A percentile compares a stretch with the other conserved stretches of the same genome.
phyloP scores from a whole-genome alignment of 2,113 vertebrate species.

The Mirza zaza region DNA sequence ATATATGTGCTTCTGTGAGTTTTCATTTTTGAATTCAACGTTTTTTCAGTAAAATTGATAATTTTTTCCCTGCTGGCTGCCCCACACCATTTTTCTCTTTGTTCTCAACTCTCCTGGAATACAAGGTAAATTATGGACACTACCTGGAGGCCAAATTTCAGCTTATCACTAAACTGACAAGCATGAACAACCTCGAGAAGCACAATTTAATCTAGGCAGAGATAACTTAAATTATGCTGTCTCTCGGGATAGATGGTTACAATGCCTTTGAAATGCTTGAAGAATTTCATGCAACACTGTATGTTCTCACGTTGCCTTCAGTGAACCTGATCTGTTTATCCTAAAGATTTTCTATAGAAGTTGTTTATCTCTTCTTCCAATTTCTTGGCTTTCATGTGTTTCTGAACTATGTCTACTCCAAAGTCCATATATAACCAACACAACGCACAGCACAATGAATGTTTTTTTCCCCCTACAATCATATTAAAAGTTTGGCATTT shows the following conservation, averaged over 20 bases:
- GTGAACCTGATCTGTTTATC: conserved; percentile 6
- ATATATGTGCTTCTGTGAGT: not conserved
- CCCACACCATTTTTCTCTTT: not conserved
- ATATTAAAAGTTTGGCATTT: not conserved
- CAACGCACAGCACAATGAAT: not conserved
- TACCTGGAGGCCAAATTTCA: not conserved
- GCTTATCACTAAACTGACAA: conserved; percentile 9
- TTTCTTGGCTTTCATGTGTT: conserved; percentile 8
- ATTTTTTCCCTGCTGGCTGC: not conserved
- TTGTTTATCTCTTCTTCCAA: not conserved
- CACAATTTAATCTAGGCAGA: conserved; percentile 37
- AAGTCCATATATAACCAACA: not conserved
- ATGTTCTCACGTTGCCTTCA: not conserved
- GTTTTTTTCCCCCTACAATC: not conserved
- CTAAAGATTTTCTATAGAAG: not conserved
- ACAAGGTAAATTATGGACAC: not conserved
- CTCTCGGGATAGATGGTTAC: not conserved
- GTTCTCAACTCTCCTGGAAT: not conserved
- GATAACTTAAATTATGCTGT: conserved; percentile 18
- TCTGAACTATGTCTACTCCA: not conserved
- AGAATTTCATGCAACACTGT: not conserved
- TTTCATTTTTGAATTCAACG: not conserved
- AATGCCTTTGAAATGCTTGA: not conserved
- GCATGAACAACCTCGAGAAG: not conserved
- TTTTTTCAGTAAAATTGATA: not conserved